phyloP scores from a whole-genome alignment of 2,888 invertebrate genomes.

The Eilema griseolum region DNA sequence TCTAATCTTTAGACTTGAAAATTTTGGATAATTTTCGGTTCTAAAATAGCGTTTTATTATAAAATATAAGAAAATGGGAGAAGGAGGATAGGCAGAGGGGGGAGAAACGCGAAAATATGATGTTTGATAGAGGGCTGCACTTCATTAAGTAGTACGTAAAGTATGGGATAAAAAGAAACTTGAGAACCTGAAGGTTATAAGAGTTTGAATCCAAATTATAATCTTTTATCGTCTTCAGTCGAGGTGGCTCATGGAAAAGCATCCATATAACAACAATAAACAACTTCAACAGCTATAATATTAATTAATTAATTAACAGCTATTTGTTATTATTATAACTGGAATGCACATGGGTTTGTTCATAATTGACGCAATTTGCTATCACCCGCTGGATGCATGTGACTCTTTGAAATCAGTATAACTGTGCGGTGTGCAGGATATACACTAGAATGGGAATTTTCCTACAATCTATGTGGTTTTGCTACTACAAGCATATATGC shows the following conservation, averaged over 20 bases:
- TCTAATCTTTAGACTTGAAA: no score
- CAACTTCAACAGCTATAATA: not conserved
- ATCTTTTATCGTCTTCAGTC: not conserved
- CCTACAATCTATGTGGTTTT: conserved; percentile 21
- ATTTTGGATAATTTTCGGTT: no score
- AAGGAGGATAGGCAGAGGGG: no score
- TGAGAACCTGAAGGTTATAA: no score
- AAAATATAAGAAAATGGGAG: no score
- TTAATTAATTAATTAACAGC: not conserved
- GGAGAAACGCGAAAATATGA: no score
- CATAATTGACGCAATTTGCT: conserved; percentile 6
- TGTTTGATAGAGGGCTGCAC: no score
- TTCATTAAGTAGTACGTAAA: no score
- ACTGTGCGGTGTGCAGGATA: conserved; percentile 3
- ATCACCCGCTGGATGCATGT: not conserved
- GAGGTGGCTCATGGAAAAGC: not conserved
- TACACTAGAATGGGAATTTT: conserved; percentile 30
- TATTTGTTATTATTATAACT: not conserved
- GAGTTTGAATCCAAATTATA: not conserved
- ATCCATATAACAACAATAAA: not conserved
- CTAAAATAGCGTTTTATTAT: no score
- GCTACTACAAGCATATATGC: not conserved
- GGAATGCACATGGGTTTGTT: not conserved
- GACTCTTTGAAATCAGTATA: not conserved
- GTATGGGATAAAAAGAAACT: no score